These are phyloP conservation scores for Gymnogyps californianus DNA, from an alignment of 2,113 vertebrate species.

Conservation along the genomic window DNA sequence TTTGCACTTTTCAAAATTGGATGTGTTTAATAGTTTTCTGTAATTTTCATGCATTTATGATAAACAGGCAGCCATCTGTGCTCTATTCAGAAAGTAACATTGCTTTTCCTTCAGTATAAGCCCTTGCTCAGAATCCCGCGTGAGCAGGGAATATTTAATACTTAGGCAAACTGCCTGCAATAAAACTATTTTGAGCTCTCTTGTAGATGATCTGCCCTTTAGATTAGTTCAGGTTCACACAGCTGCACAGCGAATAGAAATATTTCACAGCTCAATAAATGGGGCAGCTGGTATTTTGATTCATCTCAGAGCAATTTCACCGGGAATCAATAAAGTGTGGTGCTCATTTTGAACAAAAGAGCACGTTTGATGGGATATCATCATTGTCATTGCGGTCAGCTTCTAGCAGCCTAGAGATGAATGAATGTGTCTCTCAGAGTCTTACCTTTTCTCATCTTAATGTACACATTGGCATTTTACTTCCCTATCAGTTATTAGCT, in stretches of 20 bases:
- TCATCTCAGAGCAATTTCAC: slow-evolving; percentile 36
- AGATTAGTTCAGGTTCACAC: slow-evolving; percentile 52
- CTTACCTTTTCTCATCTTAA: slow-evolving; percentile 20
- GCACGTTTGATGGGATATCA: neutral
- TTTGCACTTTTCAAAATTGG: neutral
- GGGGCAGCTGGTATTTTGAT: slow-evolving; percentile 45
- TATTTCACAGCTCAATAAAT: slow-evolving; percentile 31
- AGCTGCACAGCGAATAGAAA: slow-evolving; percentile 24
- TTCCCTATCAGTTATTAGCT: neutral
- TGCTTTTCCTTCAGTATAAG: neutral
- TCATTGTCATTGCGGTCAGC: neutral
- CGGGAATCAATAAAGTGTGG: slow-evolving; percentile 31
- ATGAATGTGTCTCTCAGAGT: neutral
- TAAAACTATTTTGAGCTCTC: slow-evolving; percentile 49
- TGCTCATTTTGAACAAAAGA: slow-evolving; percentile 46
- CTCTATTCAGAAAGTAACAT: neutral
- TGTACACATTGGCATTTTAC: neutral
- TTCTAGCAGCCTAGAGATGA: slow-evolving; percentile 13
- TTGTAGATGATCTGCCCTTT: slow-evolving; percentile 23
- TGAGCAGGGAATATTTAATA: slow-evolving; percentile 26
- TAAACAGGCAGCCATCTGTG: neutral
- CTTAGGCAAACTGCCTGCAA: slow-evolving; percentile 33
- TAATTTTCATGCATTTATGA: neutral
- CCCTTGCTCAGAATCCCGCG: neutral
- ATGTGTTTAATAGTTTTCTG: neutral